Conservation (phyloP, 1,140 invertebrate genomes). For the Chlorops oryzae region DNA sequence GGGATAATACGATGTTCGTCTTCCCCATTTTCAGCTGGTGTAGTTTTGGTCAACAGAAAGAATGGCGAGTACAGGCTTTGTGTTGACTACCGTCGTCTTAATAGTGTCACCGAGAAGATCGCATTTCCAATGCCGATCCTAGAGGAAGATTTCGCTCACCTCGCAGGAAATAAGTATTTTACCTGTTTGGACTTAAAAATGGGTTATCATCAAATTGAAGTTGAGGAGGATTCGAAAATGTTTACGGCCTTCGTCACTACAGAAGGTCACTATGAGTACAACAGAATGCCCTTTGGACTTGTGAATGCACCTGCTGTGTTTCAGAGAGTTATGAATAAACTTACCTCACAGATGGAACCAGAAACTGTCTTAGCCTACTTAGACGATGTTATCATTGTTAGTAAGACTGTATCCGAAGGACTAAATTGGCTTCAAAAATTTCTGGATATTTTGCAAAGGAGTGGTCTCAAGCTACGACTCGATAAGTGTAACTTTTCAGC, state of each 20-base stretch:
- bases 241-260: conserved; percentile 28
- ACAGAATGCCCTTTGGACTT: conserved; percentile 48
- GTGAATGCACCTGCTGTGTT: conserved; percentile 48
- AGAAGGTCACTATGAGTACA: conserved; percentile 28
- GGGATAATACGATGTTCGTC: background rate
- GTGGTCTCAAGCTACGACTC: conserved; percentile 2
- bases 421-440: conserved; percentile 8
- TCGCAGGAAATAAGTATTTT: conserved; percentile 45
- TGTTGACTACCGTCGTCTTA: conserved; percentile 25
- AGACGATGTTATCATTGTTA: conserved; percentile 26
- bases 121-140: conserved; percentile 51
- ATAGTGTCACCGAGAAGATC: conserved; percentile 45
- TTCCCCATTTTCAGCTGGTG: conserved; percentile 26
- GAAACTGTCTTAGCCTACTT: conserved; percentile 21
- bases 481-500: conserved; percentile 10
- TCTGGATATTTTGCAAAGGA: background rate
- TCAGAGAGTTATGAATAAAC: conserved; percentile 40
- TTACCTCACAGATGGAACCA: background rate
- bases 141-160: conserved; percentile 42
- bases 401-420: conserved; percentile 17
- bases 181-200: conserved; percentile 43
- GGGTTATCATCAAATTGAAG: conserved; percentile 50
- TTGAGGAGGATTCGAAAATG: conserved; percentile 27
- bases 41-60: conserved; percentile 26
- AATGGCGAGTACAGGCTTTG: conserved; percentile 11